Base-by-base conservation (phyloP, 1,140 invertebrate species). In the Caenorhabditis inopinata region DNA sequence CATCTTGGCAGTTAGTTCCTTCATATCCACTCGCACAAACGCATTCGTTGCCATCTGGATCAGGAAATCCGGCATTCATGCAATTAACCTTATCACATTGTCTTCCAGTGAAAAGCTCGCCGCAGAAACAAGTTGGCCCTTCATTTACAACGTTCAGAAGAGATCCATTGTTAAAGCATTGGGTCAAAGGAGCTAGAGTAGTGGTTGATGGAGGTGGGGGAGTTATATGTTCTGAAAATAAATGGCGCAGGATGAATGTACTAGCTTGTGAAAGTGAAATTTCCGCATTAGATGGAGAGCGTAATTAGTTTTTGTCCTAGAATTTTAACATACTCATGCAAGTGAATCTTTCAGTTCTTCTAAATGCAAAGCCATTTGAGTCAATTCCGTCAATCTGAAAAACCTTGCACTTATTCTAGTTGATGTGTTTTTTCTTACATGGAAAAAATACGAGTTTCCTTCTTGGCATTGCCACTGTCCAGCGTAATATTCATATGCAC, bases 51-150 rank as follows among this genome's bases (percentile, higher is more conserved):
- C 77, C 77, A 29, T 74, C 49, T 18, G 25, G 45, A 58, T 53
- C 68, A n/a, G 75, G 74, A 35, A 38, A 73, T 49, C 84, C 84
- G 42, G 80, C 83, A 46, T 85, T 84, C 84, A 85, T 85, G 58
- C 84, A 85, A 46, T 47, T 51, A 11, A 80, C 78, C 7, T 77
- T 46, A 3, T 84, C 76, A 46, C 84, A 85, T 73, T 79, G 58
- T 29, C 7, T 42, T 29, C 84, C 84, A 16, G 49, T 78, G 42
- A 80, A 84, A 6, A 82, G 48, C 29, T 82, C 83, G 12, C 80
- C 18, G 35, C 84, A 85, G 76, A 82, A 85, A 76, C 84, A 85
- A n/a, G 75, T 68, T 38, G 25, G 25, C 6, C 51, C 49, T 27
- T 76, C 74, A 23, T n/a, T 32, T 18, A 14, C 53, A 21, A 73